Conservation (phyloP, 2,797 vertebrate genomes). For the Hippocampus kuda region DNA sequence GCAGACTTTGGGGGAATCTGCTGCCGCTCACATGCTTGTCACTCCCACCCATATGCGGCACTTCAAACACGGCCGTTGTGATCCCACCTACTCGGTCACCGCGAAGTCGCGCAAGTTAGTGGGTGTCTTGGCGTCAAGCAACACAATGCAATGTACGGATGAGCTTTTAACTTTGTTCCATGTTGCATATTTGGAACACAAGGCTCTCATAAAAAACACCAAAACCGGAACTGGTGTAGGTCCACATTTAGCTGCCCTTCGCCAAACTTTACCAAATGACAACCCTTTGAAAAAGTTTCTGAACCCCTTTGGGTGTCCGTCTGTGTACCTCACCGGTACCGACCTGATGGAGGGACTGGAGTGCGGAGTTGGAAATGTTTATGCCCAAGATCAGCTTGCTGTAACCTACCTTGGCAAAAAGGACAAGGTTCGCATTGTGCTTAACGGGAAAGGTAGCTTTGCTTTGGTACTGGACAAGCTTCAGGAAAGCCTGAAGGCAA, state of each 20-base stretch:
- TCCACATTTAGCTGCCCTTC: conserved; percentile 65
- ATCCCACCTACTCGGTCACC: conserved; percentile 70
- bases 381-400: conserved; percentile 69
- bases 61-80: conserved; percentile 73
- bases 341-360: conserved; percentile 67
- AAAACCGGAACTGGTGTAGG: conserved; percentile 68
- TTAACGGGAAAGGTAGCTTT: conserved; percentile 71
- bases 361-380: conserved; percentile 72
- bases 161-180: conserved; percentile 63
- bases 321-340: conserved; percentile 71
- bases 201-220: conserved; percentile 64
- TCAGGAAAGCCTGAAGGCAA: conserved; percentile 52
- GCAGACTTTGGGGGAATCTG: conserved; percentile 60
- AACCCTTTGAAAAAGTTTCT: conserved; percentile 66
- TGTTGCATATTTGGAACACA: conserved; percentile 67
- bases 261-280: conserved; percentile 50
- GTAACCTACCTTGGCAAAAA: conserved; percentile 69
- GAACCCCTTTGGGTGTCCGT: conserved; percentile 68
- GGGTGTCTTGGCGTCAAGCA: conserved; percentile 43
- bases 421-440: conserved; percentile 62
- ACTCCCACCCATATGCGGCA: conserved; percentile 74
- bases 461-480: conserved; percentile 53
- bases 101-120: conserved; percentile 56
- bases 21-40: conserved; percentile 58
- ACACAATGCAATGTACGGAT: conserved; percentile 39